phyloP scores from a whole-genome alignment of 2,113 vertebrate genomes.

The Thalassarche chlororhynchos region DNA sequence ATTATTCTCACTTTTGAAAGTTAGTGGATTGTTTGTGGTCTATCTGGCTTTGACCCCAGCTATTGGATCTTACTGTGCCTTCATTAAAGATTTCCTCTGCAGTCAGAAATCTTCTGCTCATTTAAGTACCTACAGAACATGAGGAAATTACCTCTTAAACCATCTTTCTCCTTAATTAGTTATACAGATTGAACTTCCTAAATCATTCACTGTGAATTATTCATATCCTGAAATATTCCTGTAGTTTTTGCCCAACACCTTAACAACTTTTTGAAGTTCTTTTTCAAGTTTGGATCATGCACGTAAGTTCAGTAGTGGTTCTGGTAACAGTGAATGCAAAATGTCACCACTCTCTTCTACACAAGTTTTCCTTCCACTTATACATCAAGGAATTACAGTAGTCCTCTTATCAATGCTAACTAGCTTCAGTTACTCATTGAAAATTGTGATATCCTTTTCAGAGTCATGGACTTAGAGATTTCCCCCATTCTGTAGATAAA shows the following conservation, averaged over 20 bases:
- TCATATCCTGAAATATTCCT: neutral
- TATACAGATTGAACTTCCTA: slow-evolving; percentile 55
- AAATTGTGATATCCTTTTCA: neutral
- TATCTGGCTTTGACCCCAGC: neutral
- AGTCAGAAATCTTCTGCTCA: slow-evolving; percentile 19
- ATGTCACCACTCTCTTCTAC: neutral
- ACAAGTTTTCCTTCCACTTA: neutral
- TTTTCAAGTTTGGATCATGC: neutral
- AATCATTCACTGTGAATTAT: slow-evolving; percentile 50
- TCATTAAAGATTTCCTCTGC: slow-evolving; percentile 19
- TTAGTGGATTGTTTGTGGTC: slow-evolving; percentile 7
- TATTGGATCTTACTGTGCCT: neutral
- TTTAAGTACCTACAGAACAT: neutral
- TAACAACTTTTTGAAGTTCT: neutral
- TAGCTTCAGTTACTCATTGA: neutral
- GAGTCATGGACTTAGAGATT: neutral
- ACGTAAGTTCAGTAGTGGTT: neutral
- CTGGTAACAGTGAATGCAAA: neutral
- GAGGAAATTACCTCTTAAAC: slow-evolving; percentile 52
- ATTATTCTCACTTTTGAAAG: slow-evolving; percentile 30
- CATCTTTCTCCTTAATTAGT: slow-evolving; percentile 43
- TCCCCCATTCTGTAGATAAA: neutral
- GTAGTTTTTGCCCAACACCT: neutral
- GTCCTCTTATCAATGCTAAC: neutral
- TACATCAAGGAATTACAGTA: neutral